Percentiles rank a stretch among this genome's conserved stretches.
phyloP scores from a whole-genome alignment of 2,888 invertebrate genomes.

The Sinodicranocentrus sp. region DNA sequence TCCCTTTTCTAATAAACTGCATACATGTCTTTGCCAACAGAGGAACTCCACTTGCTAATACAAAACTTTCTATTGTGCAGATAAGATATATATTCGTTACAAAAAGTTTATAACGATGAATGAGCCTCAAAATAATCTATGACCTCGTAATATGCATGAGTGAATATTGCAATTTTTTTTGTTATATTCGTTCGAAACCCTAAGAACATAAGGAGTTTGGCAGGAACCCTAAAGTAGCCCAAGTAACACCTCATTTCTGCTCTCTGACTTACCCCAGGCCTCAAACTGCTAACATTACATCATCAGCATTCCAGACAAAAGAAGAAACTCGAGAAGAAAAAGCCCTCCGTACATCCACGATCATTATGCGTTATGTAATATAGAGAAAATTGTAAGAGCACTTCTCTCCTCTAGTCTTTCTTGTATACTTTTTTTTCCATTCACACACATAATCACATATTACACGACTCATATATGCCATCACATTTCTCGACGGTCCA shows the following conservation, averaged over 20 bases:
- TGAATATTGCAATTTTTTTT: constrained; percentile 31
- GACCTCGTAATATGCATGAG: constrained; percentile 54
- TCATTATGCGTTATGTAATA: too few species aligned
- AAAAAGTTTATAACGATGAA: too few species aligned
- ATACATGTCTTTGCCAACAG: too few species aligned
- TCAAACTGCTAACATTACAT: constrained; percentile 31
- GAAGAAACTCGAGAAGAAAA: neutral
- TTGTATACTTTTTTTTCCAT: constrained; percentile 28
- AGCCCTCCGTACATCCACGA: too few species aligned
- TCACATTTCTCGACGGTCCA: constrained; percentile 56
- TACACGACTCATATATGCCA: constrained; percentile 49
- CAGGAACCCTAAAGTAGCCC: neutral
- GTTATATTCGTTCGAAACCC: neutral
- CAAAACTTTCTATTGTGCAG: too few species aligned
- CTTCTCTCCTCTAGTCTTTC: constrained; percentile 20
- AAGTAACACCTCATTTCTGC: constrained; percentile 38
- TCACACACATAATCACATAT: constrained; percentile 45
- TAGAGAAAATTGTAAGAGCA: constrained; percentile 39
- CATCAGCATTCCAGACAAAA: constrained; percentile 41
- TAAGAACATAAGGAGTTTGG: neutral
- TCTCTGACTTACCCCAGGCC: constrained; percentile 25
- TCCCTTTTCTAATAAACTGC: too few species aligned
- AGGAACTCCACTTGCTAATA: too few species aligned
- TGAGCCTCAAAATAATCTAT: too few species aligned
- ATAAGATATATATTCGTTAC: too few species aligned